Conservation (phyloP, 2,888 invertebrate genomes). For the Marronus borbonicus region DNA sequence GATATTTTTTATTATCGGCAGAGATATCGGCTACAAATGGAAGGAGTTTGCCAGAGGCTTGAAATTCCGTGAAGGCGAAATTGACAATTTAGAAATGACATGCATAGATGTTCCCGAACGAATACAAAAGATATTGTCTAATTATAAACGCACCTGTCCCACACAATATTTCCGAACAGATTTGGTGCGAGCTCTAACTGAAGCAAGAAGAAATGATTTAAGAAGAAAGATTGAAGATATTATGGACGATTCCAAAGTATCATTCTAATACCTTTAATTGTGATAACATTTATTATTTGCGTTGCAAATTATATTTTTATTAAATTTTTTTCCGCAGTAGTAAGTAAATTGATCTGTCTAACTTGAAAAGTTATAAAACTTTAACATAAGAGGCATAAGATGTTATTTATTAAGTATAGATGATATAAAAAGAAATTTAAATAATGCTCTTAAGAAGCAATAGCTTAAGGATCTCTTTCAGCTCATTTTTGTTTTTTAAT, state of each 20-base stretch:
- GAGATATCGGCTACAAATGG: slow-evolving; percentile 64
- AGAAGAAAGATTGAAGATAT: slow-evolving; percentile 51
- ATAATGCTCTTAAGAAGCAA: too few species aligned
- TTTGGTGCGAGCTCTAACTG: slow-evolving; percentile 60
- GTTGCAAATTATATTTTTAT: too few species aligned
- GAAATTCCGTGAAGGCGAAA: slow-evolving; percentile 60
- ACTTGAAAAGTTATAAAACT: too few species aligned
- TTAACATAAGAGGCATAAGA: too few species aligned
- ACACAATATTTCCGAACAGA: slow-evolving; percentile 55
- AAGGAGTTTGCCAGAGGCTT: slow-evolving; percentile 63
- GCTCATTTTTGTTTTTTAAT: too few species aligned
- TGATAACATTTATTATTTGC: too few species aligned
- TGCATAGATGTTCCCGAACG: slow-evolving; percentile 56
- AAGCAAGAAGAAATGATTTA: slow-evolving; percentile 62
- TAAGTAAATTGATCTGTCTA: too few species aligned
- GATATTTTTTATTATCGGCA: slow-evolving; percentile 56
- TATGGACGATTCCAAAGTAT: neutral
- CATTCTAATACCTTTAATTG: too few species aligned
- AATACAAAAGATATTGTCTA: slow-evolving; percentile 57
- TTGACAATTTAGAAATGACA: slow-evolving; percentile 61
- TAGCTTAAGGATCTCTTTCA: too few species aligned
- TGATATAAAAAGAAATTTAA: too few species aligned
- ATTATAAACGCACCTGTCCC: slow-evolving; percentile 58
- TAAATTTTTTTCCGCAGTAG: too few species aligned
- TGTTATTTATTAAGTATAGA: too few species aligned